Evolutionary conservation across 2,113 vertebrate genomes (phyloP).

Genomic region (Leucosticte australis): DNA sequence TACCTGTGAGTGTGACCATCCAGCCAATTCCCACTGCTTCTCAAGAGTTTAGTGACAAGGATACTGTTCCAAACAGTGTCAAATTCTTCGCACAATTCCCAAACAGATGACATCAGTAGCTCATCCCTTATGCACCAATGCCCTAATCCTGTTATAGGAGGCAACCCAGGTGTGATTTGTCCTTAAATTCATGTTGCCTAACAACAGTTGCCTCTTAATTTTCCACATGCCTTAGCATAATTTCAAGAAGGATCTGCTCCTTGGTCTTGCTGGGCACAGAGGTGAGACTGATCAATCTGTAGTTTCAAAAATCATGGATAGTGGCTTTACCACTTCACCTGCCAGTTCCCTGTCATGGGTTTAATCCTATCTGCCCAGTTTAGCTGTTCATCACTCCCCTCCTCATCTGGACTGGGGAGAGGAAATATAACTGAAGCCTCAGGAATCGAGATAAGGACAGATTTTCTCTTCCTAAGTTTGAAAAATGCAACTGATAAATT

Average conservation of each 20-base stretch:
- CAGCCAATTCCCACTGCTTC: background rate
- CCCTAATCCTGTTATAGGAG: background rate
- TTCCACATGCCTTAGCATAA: background rate
- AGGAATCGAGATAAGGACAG: background rate
- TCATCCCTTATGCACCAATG: background rate
- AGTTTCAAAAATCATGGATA: background rate
- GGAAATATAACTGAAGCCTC: background rate
- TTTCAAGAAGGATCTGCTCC: background rate
- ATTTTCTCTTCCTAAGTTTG: background rate
- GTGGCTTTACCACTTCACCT: background rate
- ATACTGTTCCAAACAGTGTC: background rate
- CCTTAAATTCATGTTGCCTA: background rate
- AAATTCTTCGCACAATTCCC: background rate
- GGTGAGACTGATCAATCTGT: background rate
- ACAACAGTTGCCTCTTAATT: background rate
- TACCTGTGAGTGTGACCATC: background rate
- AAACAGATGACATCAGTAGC: background rate
- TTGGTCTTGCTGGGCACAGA: background rate
- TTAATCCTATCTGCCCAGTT: background rate
- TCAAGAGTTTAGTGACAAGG: background rate
- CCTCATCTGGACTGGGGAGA: background rate
- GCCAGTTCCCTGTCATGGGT: background rate
- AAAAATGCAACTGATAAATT: background rate
- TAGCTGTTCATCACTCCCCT: background rate
- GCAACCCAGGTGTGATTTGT: background rate